Evolutionary conservation across 92 coral and sea anemone genomes (phyloP), one percentile per base, ranked within the genome.

Genomic region (Parazoanthus swiftii): DNA sequence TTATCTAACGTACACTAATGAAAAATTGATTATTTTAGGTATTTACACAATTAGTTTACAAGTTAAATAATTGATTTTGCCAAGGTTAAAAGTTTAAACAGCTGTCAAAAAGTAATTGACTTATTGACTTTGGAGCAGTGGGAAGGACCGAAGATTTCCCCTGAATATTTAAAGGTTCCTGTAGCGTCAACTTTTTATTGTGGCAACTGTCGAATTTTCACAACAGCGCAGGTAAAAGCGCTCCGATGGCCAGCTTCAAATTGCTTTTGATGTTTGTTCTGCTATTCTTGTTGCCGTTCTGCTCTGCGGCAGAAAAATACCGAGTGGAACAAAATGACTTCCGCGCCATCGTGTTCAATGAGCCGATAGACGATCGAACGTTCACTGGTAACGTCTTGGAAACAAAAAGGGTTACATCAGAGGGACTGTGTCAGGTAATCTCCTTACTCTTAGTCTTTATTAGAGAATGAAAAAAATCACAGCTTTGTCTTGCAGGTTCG

Each of bases 361-460:
- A 65, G 66, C 77, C 85, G 51, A 44, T 44, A 0, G 9, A 42
- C 7, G 85, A 76, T 14, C 10, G 23, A 4, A 43, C 59, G 6
- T 25, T 77, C 63, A 77, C 35, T 0, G 81, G 81, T 21, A n/a
- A 13, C 35, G 35, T 77, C 56, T 77, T 77, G 81, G 81, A 6
- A 3, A 21, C 59, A 15, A 9, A 42, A n/a, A 33, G 33, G 72
- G 88, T 46, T 75, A 89, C 85, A 76, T 75, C 70, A 58, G 85
- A 66, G 74, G 76, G 51, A 82, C 44, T 46, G n/a, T 89, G 39
- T 21, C 50, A 77, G 87, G 85, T 59, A 54, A n/a, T 23, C n/a
- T 15, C 6, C 6, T 63, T 63, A 51, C 58, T 51, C 58, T 51
- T 51, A 51, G 58, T 51, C 58, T 51, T 50, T 51, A 51, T 51